phyloP scores from a whole-genome alignment of 2,113 vertebrate genomes.

The Ivindomyrus marchei region DNA sequence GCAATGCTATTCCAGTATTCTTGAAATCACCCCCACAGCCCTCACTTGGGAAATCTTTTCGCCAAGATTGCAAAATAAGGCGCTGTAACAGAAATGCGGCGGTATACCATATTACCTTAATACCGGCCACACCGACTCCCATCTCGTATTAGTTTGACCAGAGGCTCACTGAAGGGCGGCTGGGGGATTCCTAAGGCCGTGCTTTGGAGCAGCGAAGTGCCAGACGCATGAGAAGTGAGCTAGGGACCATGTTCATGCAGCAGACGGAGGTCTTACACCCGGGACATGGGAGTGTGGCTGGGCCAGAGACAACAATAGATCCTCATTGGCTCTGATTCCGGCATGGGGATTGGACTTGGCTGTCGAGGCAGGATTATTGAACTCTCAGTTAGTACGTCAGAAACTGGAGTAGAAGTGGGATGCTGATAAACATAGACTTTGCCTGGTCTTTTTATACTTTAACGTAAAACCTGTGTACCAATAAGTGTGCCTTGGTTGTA shows the following conservation, averaged over 20 bases:
- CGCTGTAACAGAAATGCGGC: too few species aligned
- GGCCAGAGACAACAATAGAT: neutral
- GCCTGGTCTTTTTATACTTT: neutral
- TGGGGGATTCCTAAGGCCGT: neutral
- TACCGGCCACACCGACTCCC: neutral
- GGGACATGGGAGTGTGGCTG: too few species aligned
- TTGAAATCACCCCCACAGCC: neutral
- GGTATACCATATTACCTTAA: neutral
- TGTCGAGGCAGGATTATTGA: neutral
- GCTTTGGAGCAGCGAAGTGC: neutral
- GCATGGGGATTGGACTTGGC: neutral
- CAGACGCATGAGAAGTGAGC: neutral
- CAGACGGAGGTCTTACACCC: neutral
- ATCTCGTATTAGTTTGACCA: neutral
- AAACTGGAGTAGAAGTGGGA: neutral
- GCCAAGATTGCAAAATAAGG: too few species aligned
- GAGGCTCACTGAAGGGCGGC: neutral
- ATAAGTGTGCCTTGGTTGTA: neutral
- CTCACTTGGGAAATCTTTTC: neutral
- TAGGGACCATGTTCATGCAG: neutral
- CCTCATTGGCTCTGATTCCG: neutral
- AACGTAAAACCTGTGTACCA: neutral
- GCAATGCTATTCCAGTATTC: neutral
- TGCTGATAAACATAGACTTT: neutral
- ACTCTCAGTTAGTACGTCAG: neutral